Evolutionary conservation across 2,113 vertebrate genomes (phyloP).

Genomic region (Hippocampus guttulatus): DNA sequence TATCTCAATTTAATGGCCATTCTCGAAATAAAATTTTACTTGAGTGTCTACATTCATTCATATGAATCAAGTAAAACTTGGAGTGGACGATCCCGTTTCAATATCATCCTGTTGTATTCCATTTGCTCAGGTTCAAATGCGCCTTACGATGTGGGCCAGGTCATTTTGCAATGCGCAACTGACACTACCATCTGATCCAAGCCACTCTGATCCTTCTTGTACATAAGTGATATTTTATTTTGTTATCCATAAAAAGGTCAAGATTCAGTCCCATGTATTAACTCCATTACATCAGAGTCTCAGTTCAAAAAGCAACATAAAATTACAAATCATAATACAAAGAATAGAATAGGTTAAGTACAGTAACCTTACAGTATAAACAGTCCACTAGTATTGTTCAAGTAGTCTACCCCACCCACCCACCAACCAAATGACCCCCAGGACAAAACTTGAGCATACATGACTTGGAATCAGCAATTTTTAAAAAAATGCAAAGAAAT

Average conservation of each 20-base stretch:
- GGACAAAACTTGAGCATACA: constrained; percentile 68
- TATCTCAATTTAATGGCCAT: no score
- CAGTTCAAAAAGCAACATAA: constrained; percentile 71
- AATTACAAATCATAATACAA: constrained; percentile 74
- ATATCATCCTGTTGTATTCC: no score
- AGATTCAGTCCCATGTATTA: constrained; percentile 70
- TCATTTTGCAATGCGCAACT: neutral
- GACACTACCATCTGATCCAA: neutral
- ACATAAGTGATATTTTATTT: constrained; percentile 68
- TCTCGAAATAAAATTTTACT: no score
- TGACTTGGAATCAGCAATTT: constrained; percentile 66
- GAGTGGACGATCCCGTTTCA: no score
- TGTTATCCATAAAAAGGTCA: constrained; percentile 72
- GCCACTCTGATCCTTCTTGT: constrained; percentile 47
- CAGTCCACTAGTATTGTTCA: constrained; percentile 57
- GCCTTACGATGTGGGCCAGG: neutral
- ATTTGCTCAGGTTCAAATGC: neutral
- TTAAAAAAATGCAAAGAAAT: constrained; percentile 45
- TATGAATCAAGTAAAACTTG: no score
- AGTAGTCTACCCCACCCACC: constrained; percentile 38
- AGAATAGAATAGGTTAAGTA: constrained; percentile 70
- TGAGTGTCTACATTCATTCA: no score
- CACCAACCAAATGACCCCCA: constrained; percentile 52
- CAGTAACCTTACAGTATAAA: constrained; percentile 68
- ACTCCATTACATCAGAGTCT: constrained; percentile 70